These are phyloP conservation scores for Larimichthys crocea DNA, from an alignment of 2,113 vertebrate genomes.

Conservation along the genomic window DNA sequence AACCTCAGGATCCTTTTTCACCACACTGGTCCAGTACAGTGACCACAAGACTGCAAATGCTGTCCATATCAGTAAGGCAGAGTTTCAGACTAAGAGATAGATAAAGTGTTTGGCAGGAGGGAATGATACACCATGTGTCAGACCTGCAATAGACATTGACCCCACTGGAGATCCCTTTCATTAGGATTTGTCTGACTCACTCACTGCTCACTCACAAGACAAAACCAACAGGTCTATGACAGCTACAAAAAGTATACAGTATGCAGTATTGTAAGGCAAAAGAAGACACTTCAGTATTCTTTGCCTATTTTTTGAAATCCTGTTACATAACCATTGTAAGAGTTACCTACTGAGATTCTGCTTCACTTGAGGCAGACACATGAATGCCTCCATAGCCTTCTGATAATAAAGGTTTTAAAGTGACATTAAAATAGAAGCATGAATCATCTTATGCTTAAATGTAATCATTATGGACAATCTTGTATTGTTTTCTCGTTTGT, in stretches of 20 bases:
- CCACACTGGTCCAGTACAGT: not conserved
- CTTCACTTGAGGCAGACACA: not conserved
- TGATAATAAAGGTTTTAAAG: not conserved
- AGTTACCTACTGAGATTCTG: not conserved
- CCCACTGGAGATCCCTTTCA: not conserved
- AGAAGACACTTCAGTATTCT: no score
- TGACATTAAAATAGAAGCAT: not conserved
- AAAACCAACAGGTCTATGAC: not conserved
- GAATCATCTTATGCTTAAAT: not conserved
- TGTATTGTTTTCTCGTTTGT: not conserved
- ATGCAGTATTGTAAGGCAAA: not conserved
- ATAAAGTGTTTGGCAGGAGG: constrained; percentile 1
- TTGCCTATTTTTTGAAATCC: not conserved
- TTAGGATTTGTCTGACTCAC: not conserved
- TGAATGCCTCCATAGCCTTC: not conserved
- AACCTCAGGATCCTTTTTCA: not conserved
- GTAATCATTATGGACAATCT: not conserved
- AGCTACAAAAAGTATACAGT: not conserved
- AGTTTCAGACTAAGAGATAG: not conserved
- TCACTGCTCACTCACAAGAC: not conserved
- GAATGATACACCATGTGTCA: not conserved
- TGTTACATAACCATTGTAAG: not conserved
- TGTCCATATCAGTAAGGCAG: not conserved
- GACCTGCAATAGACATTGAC: not conserved
- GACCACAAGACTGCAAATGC: not conserved